These are phyloP conservation scores for Megamerina dolium DNA, from an alignment of 2,888 invertebrate genomes.

Conservation along the genomic window DNA sequence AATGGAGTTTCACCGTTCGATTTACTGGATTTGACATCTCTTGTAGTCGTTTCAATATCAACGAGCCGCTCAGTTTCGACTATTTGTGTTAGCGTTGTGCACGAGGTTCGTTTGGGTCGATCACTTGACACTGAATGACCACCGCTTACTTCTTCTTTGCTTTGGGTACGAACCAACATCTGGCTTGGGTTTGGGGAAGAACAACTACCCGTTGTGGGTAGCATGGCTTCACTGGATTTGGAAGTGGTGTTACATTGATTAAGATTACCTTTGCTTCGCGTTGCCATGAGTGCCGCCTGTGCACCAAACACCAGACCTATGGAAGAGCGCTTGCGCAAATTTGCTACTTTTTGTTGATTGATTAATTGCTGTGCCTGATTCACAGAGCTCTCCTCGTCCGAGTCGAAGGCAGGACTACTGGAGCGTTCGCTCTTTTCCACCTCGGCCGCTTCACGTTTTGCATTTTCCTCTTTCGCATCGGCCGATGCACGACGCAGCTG, in stretches of 20 bases:
- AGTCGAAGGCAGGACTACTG: conserved; percentile 90
- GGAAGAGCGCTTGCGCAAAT: conserved; percentile 46
- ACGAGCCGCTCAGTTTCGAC: conserved; percentile 36
- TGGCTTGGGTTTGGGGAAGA: conserved; percentile 22
- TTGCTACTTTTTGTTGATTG: conserved; percentile 38
- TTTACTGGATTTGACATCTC: conserved; percentile 10
- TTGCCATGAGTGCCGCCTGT: conserved; percentile 46
- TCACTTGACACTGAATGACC: conserved; percentile 61
- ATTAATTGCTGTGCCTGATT: conserved; percentile 51
- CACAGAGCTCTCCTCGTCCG: conserved; percentile 81
- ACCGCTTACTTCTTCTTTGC: conserved; percentile 50
- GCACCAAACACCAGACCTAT: conserved; percentile 49
- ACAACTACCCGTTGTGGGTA: conserved; percentile 11
- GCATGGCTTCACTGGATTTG: conserved; percentile 41
- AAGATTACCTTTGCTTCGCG: conserved; percentile 45
- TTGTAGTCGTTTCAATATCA: conserved; percentile 21
- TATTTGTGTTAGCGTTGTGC: conserved; percentile 39
- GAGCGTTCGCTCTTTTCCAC: conserved; percentile 75
- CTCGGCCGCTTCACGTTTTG: conserved; percentile 44
- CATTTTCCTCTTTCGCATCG: conserved; percentile 27
- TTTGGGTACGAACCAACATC: conserved; percentile 32
- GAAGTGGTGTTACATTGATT: conserved; percentile 38
- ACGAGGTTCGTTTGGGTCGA: conserved; percentile 55
- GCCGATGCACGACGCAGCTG: conserved; percentile 36
- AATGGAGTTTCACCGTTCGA: conserved; percentile 29